Evolutionary conservation across 2,888 invertebrate genomes (phyloP).

Genomic region (Hydroisotoma schaefferi): DNA sequence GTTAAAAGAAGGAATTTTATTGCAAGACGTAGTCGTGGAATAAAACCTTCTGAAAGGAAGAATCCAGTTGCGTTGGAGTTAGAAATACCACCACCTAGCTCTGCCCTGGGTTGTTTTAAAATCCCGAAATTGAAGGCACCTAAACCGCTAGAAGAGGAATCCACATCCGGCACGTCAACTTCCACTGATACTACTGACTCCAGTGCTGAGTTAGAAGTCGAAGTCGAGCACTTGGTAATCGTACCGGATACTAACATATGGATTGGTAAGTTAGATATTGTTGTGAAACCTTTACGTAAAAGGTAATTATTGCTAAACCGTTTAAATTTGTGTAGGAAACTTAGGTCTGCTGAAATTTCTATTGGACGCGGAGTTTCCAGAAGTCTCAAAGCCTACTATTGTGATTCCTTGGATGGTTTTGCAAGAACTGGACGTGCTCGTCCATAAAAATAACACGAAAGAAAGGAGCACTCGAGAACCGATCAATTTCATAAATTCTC

Average conservation of each 20-base stretch:
- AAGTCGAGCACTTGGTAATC: conserved; percentile 23
- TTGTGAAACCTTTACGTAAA: not conserved
- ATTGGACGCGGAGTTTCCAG: conserved; percentile 27
- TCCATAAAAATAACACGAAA: conserved; percentile 8
- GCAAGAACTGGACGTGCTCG: conserved; percentile 42
- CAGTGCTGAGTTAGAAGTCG: conserved; percentile 21
- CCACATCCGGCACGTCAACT: too few relatives aligned
- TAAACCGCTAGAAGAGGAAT: too few relatives aligned
- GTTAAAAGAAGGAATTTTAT: too few relatives aligned
- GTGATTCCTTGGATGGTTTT: conserved; percentile 47
- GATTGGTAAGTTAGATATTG: conserved; percentile 30
- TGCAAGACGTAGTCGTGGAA: too few relatives aligned
- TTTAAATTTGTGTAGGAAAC: conserved; percentile 13
- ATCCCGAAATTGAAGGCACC: too few relatives aligned
- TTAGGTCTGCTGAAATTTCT: conserved; percentile 22
- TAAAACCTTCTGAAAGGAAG: too few relatives aligned
- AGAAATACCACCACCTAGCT: too few relatives aligned
- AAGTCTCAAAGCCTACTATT: conserved; percentile 16
- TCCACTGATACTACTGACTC: not conserved
- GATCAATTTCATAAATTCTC: conserved; percentile 31
- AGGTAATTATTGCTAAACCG: not conserved
- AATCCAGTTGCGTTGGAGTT: too few relatives aligned
- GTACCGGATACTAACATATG: conserved; percentile 45
- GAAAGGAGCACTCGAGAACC: conserved; percentile 12
- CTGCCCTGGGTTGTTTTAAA: too few relatives aligned